These are phyloP conservation scores for Ia io DNA, from an alignment of 2,113 vertebrate genomes.

Conservation along the genomic window DNA sequence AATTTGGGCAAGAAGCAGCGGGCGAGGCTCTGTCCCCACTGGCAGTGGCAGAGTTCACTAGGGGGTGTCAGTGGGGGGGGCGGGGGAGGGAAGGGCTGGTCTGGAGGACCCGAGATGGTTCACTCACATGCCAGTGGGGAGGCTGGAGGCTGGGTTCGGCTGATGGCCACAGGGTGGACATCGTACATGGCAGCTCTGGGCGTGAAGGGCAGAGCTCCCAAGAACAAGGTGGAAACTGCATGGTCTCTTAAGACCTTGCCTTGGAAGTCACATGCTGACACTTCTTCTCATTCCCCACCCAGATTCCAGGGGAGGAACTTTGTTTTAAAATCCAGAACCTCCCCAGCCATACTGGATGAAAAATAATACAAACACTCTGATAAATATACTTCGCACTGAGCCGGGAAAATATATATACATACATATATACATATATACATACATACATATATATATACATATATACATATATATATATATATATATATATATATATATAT, in stretches of 20 bases:
- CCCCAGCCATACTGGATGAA: not conserved
- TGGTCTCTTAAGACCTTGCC: not conserved
- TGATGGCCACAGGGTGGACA: not conserved
- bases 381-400: not conserved
- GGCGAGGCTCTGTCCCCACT: not conserved
- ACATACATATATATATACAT: too few species aligned
- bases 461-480: too few species aligned
- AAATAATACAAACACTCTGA: not conserved
- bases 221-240: not conserved
- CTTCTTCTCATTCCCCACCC: not conserved
- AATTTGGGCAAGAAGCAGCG: not conserved
- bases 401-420: not conserved
- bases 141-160: not conserved
- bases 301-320: not conserved
- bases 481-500: too few species aligned
- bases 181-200: not conserved
- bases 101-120: not conserved
- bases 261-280: not conserved
- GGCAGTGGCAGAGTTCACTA: not conserved
- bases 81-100: rapidly evolving
- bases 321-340: not conserved
- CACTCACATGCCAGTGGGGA: not conserved
- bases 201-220: not conserved
- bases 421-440: too few species aligned
- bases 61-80: not conserved